Evolutionary conservation across 2,113 vertebrate genomes (phyloP).

Genomic region (Emydocephalus ijimae): DNA sequence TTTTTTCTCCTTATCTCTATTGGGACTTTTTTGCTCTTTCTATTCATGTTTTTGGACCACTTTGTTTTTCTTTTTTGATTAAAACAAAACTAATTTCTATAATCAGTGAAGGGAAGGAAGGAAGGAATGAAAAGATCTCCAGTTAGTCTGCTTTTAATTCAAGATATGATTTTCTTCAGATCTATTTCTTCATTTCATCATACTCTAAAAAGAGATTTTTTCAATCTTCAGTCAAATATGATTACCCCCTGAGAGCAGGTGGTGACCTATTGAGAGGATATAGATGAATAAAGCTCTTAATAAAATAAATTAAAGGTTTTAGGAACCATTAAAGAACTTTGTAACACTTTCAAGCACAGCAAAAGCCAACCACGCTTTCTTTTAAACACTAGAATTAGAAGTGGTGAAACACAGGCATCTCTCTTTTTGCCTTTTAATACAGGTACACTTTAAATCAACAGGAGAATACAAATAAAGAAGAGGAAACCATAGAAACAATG

Average conservation of each 20-base stretch:
- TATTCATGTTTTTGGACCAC: too few species aligned
- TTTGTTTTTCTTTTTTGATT: too few species aligned
- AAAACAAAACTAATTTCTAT: too few species aligned
- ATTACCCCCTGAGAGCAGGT: background rate
- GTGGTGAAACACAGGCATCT: background rate
- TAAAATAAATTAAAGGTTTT: background rate
- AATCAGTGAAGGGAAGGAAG: background rate
- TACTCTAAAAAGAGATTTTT: background rate
- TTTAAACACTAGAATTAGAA: background rate
- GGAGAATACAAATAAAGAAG: background rate
- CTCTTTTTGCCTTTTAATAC: background rate
- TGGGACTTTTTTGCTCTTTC: too few species aligned
- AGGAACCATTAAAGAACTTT: background rate
- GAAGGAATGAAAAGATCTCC: background rate
- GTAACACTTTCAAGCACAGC: background rate
- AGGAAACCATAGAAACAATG: background rate
- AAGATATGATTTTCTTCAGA: background rate
- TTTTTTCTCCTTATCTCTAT: too few species aligned
- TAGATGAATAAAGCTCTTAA: background rate
- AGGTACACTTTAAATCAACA: background rate
- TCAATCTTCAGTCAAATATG: background rate
- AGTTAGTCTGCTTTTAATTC: background rate
- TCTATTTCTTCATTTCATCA: background rate
- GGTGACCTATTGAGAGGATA: background rate
- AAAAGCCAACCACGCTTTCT: background rate